phyloP scores from a whole-genome alignment of 1,140 invertebrate genomes.

The Halictus rubicundus region DNA sequence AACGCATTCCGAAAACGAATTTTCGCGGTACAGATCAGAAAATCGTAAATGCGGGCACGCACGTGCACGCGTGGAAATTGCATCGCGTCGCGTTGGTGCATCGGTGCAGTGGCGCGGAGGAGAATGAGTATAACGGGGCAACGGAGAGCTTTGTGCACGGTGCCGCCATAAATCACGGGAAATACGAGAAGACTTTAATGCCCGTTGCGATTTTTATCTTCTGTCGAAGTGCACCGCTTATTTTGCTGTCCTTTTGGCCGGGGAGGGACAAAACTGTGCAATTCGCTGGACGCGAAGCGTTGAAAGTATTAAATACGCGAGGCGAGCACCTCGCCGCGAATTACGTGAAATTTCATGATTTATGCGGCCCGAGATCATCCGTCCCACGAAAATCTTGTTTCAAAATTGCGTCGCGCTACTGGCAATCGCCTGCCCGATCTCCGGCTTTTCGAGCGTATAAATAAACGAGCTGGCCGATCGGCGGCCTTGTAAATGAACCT shows the following conservation, averaged over 20 bases:
- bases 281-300: slow-evolving; percentile 51
- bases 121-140: slow-evolving; percentile 55
- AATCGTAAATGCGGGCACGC: slow-evolving; percentile 5
- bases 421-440: background rate
- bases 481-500: background rate
- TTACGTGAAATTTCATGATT: slow-evolving; percentile 38
- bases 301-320: slow-evolving; percentile 46
- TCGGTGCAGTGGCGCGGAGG: slow-evolving; percentile 1
- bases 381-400: slow-evolving; percentile 6
- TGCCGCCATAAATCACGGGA: slow-evolving; percentile 66
- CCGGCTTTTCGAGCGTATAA: background rate
- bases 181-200: slow-evolving; percentile 69
- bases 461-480: background rate
- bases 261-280: slow-evolving; percentile 30
- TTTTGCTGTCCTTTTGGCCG: slow-evolving; percentile 19
- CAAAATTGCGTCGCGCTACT: background rate
- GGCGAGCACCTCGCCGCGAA: slow-evolving; percentile 9
- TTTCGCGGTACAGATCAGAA: background rate
- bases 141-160: slow-evolving; percentile 52
- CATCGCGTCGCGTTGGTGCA: too few relatives aligned
- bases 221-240: slow-evolving; percentile 55
- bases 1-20: background rate
- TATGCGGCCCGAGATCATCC: slow-evolving; percentile 28
- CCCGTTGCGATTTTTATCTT: slow-evolving; percentile 67
- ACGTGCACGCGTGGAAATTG: background rate